phyloP scores from a whole-genome alignment of 2,113 vertebrate species.

The Upupa epops region DNA sequence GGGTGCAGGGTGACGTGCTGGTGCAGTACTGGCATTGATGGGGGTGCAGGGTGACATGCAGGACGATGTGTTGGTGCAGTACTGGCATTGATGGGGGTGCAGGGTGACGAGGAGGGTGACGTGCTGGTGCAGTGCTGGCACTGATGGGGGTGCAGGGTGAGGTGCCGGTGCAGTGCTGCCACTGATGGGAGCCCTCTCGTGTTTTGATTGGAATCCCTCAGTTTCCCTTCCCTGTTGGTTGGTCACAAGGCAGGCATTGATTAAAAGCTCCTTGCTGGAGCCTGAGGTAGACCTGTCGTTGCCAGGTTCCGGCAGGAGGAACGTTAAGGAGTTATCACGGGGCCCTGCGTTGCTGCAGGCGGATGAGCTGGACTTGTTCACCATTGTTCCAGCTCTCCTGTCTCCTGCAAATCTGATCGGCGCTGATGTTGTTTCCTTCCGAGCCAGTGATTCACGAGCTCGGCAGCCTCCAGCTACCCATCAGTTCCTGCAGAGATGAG shows the following conservation, averaged over 20 bases:
- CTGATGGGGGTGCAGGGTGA: too few relatives aligned
- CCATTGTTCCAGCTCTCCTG: neutral
- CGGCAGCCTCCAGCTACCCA: neutral
- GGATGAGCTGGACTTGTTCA: neutral
- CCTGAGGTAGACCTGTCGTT: neutral
- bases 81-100: too few relatives aligned
- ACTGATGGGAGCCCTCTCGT: too few relatives aligned
- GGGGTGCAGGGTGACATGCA: too few relatives aligned
- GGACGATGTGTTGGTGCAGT: too few relatives aligned
- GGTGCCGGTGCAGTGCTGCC: too few relatives aligned
- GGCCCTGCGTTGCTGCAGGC: neutral
- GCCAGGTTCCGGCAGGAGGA: neutral
- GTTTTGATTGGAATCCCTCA: neutral
- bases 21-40: too few relatives aligned
- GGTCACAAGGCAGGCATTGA: neutral
- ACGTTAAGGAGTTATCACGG: neutral
- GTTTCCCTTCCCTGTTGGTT: neutral
- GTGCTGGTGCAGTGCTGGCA: too few relatives aligned
- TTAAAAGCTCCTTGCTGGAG: neutral
- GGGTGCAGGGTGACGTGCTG: too few relatives aligned
- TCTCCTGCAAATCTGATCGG: neutral
- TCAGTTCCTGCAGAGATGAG: neutral
- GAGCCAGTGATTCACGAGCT: neutral
- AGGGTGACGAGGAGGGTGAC: too few relatives aligned
- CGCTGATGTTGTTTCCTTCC: neutral